phyloP scores from a whole-genome alignment of 2,888 invertebrate genomes.

The Magallana nippona region DNA sequence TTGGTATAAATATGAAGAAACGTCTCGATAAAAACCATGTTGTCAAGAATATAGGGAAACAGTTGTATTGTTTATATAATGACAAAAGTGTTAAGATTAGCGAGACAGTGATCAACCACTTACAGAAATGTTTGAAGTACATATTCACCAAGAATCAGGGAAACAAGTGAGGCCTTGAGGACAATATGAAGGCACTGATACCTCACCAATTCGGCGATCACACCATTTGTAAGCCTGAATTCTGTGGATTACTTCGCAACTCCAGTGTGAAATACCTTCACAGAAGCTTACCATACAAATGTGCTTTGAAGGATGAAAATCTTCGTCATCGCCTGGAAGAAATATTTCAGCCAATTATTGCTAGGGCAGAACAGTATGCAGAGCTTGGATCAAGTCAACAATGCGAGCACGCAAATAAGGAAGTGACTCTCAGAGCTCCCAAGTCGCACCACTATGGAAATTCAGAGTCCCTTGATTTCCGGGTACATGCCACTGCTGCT shows the following conservation, averaged over 20 bases:
- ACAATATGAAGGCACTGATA: slow-evolving; percentile 46
- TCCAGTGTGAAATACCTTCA: slow-evolving; percentile 43
- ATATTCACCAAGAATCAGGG: slow-evolving; percentile 48
- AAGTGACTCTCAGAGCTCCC: too few species aligned
- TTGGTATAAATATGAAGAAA: too few species aligned
- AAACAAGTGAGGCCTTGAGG: slow-evolving; percentile 41
- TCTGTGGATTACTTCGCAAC: too few species aligned
- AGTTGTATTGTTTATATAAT: slow-evolving; percentile 38
- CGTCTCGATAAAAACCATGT: slow-evolving; percentile 42
- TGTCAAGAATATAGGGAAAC: slow-evolving; percentile 43
- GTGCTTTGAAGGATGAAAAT: too few species aligned
- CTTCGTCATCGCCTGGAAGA: too few species aligned
- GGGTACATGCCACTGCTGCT: slow-evolving; percentile 45
- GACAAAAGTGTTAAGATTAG: slow-evolving; percentile 42
- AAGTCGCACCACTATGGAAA: slow-evolving; percentile 44
- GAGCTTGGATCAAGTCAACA: too few species aligned
- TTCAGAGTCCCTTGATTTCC: slow-evolving; percentile 40
- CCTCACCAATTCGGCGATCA: slow-evolving; percentile 53
- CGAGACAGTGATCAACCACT: slow-evolving; percentile 42
- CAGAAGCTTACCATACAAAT: slow-evolving; percentile 41
- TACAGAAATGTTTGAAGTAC: slow-evolving; percentile 49
- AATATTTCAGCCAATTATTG: too few species aligned
- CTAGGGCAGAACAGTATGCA: too few species aligned
- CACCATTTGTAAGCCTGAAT: slow-evolving; percentile 38
- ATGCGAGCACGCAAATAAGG: too few species aligned